Conservation (phyloP, 2,888 invertebrate genomes). For the Erebia aethiops region DNA sequence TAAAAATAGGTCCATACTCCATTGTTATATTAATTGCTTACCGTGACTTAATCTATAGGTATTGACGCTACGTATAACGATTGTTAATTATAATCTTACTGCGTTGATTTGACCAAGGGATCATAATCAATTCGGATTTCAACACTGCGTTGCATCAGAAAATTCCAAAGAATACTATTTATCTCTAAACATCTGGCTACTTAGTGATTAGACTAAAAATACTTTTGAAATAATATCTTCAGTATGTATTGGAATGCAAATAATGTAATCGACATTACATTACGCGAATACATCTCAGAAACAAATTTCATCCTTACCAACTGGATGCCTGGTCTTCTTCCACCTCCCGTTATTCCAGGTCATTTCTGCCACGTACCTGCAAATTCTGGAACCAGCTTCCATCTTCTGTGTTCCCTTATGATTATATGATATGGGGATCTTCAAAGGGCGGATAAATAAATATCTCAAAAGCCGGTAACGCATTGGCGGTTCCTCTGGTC, state of each 20-base stretch:
- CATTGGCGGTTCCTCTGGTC: too few relatives aligned
- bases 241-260: not conserved
- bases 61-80: not conserved
- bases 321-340: too few relatives aligned
- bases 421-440: too few relatives aligned
- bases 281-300: too few relatives aligned
- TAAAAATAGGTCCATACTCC: not conserved
- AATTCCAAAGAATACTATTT: not conserved
- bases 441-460: too few relatives aligned
- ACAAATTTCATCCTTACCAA: too few relatives aligned
- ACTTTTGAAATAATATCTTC: not conserved
- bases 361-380: too few relatives aligned
- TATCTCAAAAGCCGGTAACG: too few relatives aligned
- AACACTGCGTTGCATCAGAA: not conserved
- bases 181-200: not conserved
- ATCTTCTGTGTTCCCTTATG: too few relatives aligned
- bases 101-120: not conserved
- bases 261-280: not conserved
- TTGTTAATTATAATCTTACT: not conserved
- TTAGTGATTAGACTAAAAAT: slow-evolving; percentile 3
- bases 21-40: slow-evolving; percentile 8
- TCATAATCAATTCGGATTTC: not conserved
- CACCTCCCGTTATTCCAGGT: too few relatives aligned
- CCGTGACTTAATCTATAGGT: not conserved
- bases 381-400: too few relatives aligned